Conservation (phyloP, 1,140 invertebrate species). For the Tetramorium parvispinum region DNA sequence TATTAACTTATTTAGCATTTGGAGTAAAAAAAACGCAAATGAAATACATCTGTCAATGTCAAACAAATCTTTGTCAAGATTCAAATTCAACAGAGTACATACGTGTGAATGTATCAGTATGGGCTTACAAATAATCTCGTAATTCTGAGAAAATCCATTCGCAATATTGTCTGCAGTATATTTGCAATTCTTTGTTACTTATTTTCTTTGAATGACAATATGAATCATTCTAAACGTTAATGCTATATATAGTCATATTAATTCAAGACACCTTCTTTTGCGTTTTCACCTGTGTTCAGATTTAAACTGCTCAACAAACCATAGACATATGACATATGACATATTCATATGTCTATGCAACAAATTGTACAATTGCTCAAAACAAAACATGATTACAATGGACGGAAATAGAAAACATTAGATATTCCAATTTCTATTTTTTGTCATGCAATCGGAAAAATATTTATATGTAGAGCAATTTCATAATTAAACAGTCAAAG, state of each 20-base stretch:
- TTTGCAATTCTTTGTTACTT: neutral
- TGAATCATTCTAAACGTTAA: neutral
- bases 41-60: neutral
- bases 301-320: too few relatives aligned
- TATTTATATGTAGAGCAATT: neutral
- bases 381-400: neutral
- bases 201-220: neutral
- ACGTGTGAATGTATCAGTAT: neutral
- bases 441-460: neutral
- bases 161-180: neutral
- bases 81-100: neutral
- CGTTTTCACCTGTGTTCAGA: neutral
- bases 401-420: neutral
- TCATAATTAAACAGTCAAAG: neutral
- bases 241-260: neutral
- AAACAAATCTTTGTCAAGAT: neutral
- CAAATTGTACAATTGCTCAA: neutral
- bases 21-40: too few relatives aligned
- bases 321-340: too few relatives aligned
- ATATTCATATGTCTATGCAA: too few relatives aligned
- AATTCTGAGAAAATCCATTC: neutral
- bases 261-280: neutral
- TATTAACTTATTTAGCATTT: neutral
- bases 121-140: neutral
- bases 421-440: neutral